Conservation (phyloP, 2,113 vertebrate species). For the Tragelaphus buxtoni region DNA sequence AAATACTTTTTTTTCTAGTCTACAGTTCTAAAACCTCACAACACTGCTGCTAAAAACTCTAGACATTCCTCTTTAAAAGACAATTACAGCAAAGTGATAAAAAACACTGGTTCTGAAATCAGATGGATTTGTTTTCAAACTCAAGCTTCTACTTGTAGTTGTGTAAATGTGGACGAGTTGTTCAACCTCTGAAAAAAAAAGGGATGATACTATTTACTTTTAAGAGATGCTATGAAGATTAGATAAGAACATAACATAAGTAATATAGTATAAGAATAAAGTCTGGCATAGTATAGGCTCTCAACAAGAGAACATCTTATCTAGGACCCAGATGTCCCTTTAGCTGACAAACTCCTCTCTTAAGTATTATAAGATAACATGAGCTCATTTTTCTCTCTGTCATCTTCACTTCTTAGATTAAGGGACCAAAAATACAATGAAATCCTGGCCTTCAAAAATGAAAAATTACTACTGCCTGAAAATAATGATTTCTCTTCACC, state of each 20-base stretch:
- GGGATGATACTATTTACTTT: not conserved
- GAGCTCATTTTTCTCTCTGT: not conserved
- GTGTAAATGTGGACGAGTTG: not conserved
- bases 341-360: not conserved
- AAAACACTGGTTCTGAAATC: constrained; percentile 11
- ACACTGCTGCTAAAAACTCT: not conserved
- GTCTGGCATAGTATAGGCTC: not conserved
- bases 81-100: not conserved
- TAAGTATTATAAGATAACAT: not conserved
- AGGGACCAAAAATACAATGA: not conserved
- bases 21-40: constrained; percentile 13
- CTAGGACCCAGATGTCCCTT: not conserved
- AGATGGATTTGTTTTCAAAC: constrained; percentile 15
- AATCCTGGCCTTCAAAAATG: not conserved
- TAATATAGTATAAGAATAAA: not conserved
- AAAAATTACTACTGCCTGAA: not conserved
- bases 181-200: not conserved
- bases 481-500: constrained; percentile 14
- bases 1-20: not conserved
- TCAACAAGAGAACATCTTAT: not conserved
- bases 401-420: not conserved
- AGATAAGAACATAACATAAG: not conserved
- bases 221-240: not conserved
- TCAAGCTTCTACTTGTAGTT: not conserved
- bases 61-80: not conserved